Evolutionary conservation across 2,113 vertebrate genomes (phyloP).

Genomic region (Pteruthius melanotis): DNA sequence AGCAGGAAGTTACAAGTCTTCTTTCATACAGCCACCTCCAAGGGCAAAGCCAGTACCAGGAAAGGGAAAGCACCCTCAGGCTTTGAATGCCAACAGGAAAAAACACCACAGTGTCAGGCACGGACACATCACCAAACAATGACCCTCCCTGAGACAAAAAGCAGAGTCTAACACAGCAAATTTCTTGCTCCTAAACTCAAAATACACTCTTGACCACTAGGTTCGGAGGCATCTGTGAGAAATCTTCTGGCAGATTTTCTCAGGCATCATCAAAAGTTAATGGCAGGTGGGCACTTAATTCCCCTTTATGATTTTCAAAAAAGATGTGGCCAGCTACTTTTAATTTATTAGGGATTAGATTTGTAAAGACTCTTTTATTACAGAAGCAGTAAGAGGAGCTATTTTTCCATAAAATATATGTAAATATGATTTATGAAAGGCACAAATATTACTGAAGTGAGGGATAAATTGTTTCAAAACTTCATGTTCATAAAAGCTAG

Average conservation of each 20-base stretch:
- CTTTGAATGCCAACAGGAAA: background rate
- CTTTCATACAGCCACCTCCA: background rate
- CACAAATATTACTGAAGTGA: slow-evolving; percentile 47
- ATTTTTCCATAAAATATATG: slow-evolving; percentile 53
- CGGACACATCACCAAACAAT: background rate
- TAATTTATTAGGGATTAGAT: slow-evolving; percentile 43
- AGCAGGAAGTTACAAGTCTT: background rate
- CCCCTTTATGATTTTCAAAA: slow-evolving; percentile 21
- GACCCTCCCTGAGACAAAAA: background rate
- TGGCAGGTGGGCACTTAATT: slow-evolving; percentile 23
- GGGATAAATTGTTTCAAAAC: slow-evolving; percentile 24
- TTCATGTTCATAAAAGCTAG: background rate
- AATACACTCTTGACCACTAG: background rate
- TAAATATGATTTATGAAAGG: slow-evolving; percentile 55
- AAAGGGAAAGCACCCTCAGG: background rate
- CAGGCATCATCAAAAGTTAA: slow-evolving; percentile 26
- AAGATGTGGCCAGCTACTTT: slow-evolving; percentile 28
- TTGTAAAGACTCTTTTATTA: slow-evolving; percentile 41
- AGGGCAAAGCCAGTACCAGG: background rate
- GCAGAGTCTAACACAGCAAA: background rate
- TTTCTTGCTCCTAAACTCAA: background rate
- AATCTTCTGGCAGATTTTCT: background rate
- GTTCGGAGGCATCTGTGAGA: background rate
- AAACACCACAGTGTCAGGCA: background rate
- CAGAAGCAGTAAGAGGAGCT: slow-evolving; percentile 14